Percentiles rank a stretch among this genome's conserved stretches.
Evolutionary conservation across 2,797 vertebrate genomes (phyloP).

Genomic region (Miichthys miiuy): DNA sequence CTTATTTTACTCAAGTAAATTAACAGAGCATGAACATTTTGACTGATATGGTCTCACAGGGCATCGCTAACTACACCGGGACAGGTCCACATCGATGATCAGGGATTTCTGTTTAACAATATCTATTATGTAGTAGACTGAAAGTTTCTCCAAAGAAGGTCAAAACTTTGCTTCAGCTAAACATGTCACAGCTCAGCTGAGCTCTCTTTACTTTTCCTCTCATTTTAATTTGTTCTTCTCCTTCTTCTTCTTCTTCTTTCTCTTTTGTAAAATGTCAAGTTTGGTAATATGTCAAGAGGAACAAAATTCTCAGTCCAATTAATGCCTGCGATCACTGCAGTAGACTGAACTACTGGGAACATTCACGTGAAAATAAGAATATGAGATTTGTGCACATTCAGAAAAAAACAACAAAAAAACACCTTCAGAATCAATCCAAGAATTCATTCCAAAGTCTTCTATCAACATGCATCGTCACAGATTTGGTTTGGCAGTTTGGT

Average conservation of each 20-base stretch:
- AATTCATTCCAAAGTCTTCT: not conserved
- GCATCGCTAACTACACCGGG: not conserved
- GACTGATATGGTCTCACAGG: not conserved
- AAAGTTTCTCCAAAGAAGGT: slow-evolving; percentile 20
- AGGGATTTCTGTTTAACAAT: slow-evolving; percentile 7
- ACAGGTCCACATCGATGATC: not conserved
- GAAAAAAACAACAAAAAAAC: too few relatives aligned
- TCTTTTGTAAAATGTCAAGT: slow-evolving; percentile 54
- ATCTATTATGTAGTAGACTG: not conserved
- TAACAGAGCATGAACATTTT: not conserved
- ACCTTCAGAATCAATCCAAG: fast-evolving
- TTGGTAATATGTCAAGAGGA: slow-evolving; percentile 54
- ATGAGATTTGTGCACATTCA: not conserved
- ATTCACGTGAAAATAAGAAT: slow-evolving; percentile 11
- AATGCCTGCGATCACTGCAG: slow-evolving; percentile 27
- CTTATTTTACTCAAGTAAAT: not conserved
- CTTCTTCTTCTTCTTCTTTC: not conserved
- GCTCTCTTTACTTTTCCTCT: slow-evolving; percentile 5
- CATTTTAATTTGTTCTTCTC: slow-evolving; percentile 2
- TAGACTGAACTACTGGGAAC: slow-evolving; percentile 16
- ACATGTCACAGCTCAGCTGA: slow-evolving; percentile 10
- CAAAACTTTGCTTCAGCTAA: slow-evolving; percentile 32
- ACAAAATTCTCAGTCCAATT: slow-evolving; percentile 53
- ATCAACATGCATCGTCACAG: not conserved
- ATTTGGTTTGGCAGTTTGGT: not conserved